Evolutionary conservation across 1,140 invertebrate species (phyloP).

Genomic region (Zaprionus lachaisei): DNA sequence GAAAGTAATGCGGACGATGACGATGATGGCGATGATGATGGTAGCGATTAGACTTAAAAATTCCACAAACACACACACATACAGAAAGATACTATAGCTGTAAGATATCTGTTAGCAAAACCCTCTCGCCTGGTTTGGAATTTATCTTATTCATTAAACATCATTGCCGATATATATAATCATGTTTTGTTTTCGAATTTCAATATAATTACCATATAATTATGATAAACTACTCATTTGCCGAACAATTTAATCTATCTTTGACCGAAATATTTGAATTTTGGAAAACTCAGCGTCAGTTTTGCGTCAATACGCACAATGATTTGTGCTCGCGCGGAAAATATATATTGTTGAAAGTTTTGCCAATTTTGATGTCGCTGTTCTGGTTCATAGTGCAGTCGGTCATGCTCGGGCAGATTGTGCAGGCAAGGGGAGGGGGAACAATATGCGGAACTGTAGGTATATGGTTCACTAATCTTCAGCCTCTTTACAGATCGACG

Average conservation of each 20-base stretch:
- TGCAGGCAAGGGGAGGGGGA: constrained; percentile 49
- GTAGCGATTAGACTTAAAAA: constrained; percentile 68
- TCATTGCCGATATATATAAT: constrained; percentile 13
- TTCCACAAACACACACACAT: constrained; percentile 43
- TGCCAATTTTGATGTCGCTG: constrained; percentile 24
- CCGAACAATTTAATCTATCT: constrained; percentile 12
- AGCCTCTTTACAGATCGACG: constrained; percentile 33
- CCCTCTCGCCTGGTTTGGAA: constrained; percentile 7
- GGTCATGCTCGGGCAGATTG: constrained; percentile 38
- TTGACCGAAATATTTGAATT: background rate
- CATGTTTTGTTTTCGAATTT: constrained; percentile 26
- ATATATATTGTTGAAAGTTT: constrained; percentile 7
- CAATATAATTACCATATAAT: constrained; percentile 38
- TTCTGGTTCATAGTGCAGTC: constrained; percentile 26
- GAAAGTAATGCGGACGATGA: constrained; percentile 28
- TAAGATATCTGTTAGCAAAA: constrained; percentile 38
- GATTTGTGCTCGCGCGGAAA: constrained; percentile 2
- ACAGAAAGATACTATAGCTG: constrained; percentile 21
- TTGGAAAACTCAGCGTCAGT: constrained; percentile 9
- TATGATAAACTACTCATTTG: constrained; percentile 16
- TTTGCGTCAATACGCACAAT: background rate
- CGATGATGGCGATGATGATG: constrained; percentile 66
- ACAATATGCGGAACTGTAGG: background rate
- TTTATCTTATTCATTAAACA: constrained; percentile 38
- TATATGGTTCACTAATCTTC: background rate